Evolutionary conservation across 2,113 vertebrate genomes (phyloP).

Genomic region (Lepidothrix coronata): DNA sequence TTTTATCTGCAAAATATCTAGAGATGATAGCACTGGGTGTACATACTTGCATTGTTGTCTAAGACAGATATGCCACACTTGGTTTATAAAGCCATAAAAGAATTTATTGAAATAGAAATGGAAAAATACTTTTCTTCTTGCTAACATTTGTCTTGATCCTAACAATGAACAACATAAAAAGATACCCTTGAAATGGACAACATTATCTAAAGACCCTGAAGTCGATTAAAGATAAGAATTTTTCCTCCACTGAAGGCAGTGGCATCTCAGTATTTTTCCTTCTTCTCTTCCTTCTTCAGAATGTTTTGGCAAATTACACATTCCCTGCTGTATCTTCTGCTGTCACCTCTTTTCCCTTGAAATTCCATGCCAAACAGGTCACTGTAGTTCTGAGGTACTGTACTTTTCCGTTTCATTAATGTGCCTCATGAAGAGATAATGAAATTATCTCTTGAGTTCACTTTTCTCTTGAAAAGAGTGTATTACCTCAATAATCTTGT

Average conservation of each 20-base stretch:
- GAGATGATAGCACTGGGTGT: accelerated
- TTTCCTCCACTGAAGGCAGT: background rate
- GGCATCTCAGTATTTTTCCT: background rate
- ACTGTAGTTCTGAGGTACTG: background rate
- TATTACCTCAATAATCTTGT: background rate
- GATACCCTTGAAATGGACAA: background rate
- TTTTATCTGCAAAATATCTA: background rate
- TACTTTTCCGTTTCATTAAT: background rate
- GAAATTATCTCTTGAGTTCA: background rate
- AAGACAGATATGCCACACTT: background rate
- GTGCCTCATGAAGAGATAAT: background rate
- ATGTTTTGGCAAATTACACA: background rate
- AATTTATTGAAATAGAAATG: background rate
- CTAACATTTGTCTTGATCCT: background rate
- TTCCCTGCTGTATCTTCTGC: background rate
- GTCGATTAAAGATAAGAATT: background rate
- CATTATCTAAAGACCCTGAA: background rate
- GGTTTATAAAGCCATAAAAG: background rate
- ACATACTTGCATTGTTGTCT: background rate
- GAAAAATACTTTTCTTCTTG: background rate
- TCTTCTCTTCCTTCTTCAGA: background rate
- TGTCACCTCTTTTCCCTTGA: background rate
- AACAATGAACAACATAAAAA: background rate
- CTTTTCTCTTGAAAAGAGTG: background rate
- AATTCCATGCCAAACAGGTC: background rate